Base-by-base conservation (phyloP, 2,888 invertebrate species). In the Dilophus febrilis region DNA sequence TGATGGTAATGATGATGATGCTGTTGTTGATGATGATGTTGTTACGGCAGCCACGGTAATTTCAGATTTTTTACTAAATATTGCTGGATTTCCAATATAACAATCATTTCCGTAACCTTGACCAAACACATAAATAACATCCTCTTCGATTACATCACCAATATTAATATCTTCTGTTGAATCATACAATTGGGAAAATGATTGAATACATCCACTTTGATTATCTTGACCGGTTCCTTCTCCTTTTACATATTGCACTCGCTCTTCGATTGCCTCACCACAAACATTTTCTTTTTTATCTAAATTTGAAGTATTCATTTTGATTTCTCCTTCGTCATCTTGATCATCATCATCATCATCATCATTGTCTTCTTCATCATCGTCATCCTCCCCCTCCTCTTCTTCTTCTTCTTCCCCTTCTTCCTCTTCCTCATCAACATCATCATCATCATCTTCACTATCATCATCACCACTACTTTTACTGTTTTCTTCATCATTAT, bases 101-200 rank as follows among this genome's bases (percentile, higher is more conserved):
- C 80, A 83, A 22, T 79, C 77, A 16, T 57, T 63, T 4, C 86
- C 87, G 48, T 60, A 69, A 31, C 86, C 87, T 51, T 74, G 74
- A 1, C 83, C 84, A 48, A 65, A 69, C 52, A 85, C 67, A 56
- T 68, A 72, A 64, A 79, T 66, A 1, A 78, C 64, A 1, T 74
- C 70, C 59, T 86, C 87, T 51, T 74, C 75, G 40, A 86, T 77
- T 47, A 69, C 71, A 52, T 83, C 83, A 19, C 81, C 74, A 37
- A 80, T 53, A 16, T 42, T 40, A 32, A 4, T 34, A 16, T 16
- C 18, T 10, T 37, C 35, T 50, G 48, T 4, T 53, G 53, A 30
- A 7, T 32, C 14, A 37, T 37, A 13, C 14, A 26, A 14, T 7
- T 22, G 22, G 22, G 8, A 22, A 22, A 22, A 22, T 22, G 28